A percentile compares a stretch with the other conserved stretches of the same genome.
phyloP scores from a whole-genome alignment of 1,140 invertebrate species.

The Mya arenaria region DNA sequence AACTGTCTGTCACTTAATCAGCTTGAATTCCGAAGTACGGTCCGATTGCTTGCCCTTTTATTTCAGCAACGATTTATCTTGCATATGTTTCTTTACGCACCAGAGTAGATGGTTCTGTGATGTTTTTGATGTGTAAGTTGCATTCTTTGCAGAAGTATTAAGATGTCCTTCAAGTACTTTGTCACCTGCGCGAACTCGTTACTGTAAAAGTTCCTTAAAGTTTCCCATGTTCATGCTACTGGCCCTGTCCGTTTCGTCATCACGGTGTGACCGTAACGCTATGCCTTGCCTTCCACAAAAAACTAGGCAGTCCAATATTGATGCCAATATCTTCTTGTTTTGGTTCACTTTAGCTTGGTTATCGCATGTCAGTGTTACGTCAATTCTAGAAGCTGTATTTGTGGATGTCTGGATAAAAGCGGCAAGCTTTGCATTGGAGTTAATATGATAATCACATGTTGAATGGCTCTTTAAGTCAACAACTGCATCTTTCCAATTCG shows the following conservation, averaged over 20 bases:
- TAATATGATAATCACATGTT: too few species aligned
- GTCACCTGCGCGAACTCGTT: slow-evolving; percentile 45
- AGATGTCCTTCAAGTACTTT: slow-evolving; percentile 51
- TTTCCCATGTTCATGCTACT: slow-evolving; percentile 51
- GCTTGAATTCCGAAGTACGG: slow-evolving; percentile 48
- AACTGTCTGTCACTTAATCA: slow-evolving; percentile 54
- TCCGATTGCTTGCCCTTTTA: slow-evolving; percentile 39
- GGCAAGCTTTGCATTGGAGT: too few species aligned
- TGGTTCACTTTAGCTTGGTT: too few species aligned
- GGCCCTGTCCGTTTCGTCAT: slow-evolving; percentile 36
- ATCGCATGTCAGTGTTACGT: too few species aligned
- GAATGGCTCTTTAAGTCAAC: too few species aligned
- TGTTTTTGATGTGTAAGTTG: slow-evolving; percentile 58
- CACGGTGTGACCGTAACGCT: slow-evolving; percentile 36
- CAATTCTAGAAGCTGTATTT: too few species aligned
- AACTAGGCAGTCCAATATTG: too few species aligned
- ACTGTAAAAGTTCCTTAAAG: slow-evolving; percentile 57
- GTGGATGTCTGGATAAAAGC: too few species aligned
- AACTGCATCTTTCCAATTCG: too few species aligned
- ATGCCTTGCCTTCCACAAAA: slow-evolving; percentile 57
- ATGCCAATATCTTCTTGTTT: too few species aligned
- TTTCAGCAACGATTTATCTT: slow-evolving; percentile 49
- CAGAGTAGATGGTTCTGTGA: slow-evolving; percentile 51
- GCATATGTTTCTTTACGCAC: slow-evolving; percentile 50
- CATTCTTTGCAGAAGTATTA: slow-evolving; percentile 41